Percentiles rank a stretch among this genome's conserved stretches.
Conservation (phyloP, 2,113 vertebrate genomes). For the Sciurus niger region DNA sequence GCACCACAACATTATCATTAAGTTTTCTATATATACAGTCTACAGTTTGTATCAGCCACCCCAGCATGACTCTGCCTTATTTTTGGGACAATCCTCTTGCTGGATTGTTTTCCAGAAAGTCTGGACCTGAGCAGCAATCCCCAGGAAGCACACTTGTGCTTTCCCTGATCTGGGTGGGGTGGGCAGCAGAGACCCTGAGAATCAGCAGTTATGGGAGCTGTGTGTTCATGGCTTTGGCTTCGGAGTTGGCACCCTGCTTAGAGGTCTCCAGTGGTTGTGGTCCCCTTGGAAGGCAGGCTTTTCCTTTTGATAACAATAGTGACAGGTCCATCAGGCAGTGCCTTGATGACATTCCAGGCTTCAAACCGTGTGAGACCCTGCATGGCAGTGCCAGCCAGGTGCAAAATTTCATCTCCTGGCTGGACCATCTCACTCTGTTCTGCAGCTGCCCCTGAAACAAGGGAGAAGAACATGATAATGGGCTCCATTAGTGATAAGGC, state of each 20-base stretch:
- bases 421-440: constrained; percentile 90
- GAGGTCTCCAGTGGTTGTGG: constrained; percentile 63
- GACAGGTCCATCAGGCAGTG: constrained; percentile 92
- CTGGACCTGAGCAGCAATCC: neutral
- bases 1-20: neutral
- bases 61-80: neutral
- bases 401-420: constrained; percentile 93
- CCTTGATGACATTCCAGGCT: constrained; percentile 95
- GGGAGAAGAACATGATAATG: constrained; percentile 45
- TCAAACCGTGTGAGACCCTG: constrained; percentile 96
- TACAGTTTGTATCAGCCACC: neutral
- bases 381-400: constrained; percentile 89
- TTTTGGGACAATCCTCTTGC: neutral
- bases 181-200: constrained; percentile 72
- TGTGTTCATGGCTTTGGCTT: neutral
- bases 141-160: neutral
- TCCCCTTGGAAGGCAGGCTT: constrained; percentile 8
- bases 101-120: neutral
- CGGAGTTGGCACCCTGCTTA: neutral
- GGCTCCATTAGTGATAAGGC: neutral
- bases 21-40: neutral
- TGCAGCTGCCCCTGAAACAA: constrained; percentile 88
- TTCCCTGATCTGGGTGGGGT: neutral
- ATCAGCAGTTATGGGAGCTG: neutral
- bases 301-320: constrained; percentile 89